These are phyloP conservation scores for Ceratina australensis DNA, from an alignment of 1,140 invertebrate species.

Conservation along the genomic window DNA sequence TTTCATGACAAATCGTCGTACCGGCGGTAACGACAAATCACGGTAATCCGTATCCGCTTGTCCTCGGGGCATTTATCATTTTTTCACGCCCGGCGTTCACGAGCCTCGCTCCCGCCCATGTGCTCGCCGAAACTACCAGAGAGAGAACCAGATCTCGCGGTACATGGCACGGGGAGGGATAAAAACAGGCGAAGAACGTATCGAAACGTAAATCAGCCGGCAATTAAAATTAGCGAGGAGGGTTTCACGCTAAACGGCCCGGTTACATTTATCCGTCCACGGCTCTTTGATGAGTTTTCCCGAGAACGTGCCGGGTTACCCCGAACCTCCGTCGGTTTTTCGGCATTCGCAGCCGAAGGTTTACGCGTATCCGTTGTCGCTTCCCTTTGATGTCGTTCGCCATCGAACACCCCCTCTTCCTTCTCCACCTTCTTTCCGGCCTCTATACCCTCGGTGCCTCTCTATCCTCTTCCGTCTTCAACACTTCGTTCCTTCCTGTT, in stretches of 20 bases:
- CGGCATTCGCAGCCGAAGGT: conserved; percentile 62
- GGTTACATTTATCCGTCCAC: conserved; percentile 78
- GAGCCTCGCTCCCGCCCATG: not conserved
- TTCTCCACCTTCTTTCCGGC: conserved; percentile 30
- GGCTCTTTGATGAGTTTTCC: conserved; percentile 77
- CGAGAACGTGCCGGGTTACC: conserved; percentile 65
- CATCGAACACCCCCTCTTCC: conserved; percentile 34
- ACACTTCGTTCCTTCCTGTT: conserved; percentile 40
- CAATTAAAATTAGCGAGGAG: conserved; percentile 78
- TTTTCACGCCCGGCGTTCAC: not conserved
- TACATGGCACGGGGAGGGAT: not conserved
- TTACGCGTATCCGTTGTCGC: conserved; percentile 78
- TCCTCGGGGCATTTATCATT: conserved; percentile 47
- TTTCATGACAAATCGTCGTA: conserved; percentile 6
- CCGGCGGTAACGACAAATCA: conserved; percentile 41
- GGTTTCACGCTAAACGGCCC: conserved; percentile 75
- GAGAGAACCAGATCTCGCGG: not conserved
- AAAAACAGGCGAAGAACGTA: conserved; percentile 23
- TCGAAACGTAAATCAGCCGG: conserved; percentile 73
- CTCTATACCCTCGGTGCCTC: conserved; percentile 29
- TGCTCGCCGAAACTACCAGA: conserved; percentile 21
- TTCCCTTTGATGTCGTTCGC: conserved; percentile 74
- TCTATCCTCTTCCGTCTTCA: conserved; percentile 3
- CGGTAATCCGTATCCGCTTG: conserved; percentile 43
- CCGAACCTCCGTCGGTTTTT: conserved; percentile 56